Evolutionary conservation across 2,113 vertebrate genomes (phyloP), one percentile per base, ranked within the genome.

Genomic region (Melospiza georgiana): DNA sequence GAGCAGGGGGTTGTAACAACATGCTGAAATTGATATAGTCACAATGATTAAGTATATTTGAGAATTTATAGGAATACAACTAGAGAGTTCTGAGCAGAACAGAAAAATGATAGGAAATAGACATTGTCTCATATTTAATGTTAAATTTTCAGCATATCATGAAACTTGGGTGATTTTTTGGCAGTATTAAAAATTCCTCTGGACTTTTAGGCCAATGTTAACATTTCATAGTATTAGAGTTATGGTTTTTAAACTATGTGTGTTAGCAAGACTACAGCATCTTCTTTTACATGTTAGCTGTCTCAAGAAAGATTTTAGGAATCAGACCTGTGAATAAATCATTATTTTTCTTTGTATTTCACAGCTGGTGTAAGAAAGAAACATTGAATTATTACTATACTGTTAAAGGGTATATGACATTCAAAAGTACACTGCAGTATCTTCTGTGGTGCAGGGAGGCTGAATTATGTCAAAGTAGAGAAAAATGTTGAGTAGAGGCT

Each of bases 91-190:
- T 41, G 37, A 62, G 27, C 21, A 87, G 63, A 76, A 69, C 6
- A 57, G 59, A n/a, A 76, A 67, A 81, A 25, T n/a, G 0, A 43
- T 11, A 71, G 12, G 39, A 84, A 59, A 81, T 22, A 73, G 14
- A 39, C 4, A 39, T 20, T 65, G 10, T 14, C 15, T 24, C 15
- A 39, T 2, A 81, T 58, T 49, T 78, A 44, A 37, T 62, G 23
- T 2, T 52, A 54, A 39, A 49, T 66, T 66, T 66, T 71, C 18
- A 39, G 24, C 5, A 5, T 58, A 44, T 30, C 0, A 0, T 66
- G 65, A 71, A 78, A 39, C 9, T 7, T 12, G 28, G 11, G 20
- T 69, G 17, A 44, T 66, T 16, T 78, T 1, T 39, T 62, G 84
- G 54, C 3, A 1, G 5, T 51, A 18, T 5, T 72, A 37, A 63